Percentiles rank a stretch among this genome's conserved stretches.
These are phyloP conservation scores for Callionymus lyra DNA, from an alignment of 2,113 vertebrate species.

Conservation along the genomic window DNA sequence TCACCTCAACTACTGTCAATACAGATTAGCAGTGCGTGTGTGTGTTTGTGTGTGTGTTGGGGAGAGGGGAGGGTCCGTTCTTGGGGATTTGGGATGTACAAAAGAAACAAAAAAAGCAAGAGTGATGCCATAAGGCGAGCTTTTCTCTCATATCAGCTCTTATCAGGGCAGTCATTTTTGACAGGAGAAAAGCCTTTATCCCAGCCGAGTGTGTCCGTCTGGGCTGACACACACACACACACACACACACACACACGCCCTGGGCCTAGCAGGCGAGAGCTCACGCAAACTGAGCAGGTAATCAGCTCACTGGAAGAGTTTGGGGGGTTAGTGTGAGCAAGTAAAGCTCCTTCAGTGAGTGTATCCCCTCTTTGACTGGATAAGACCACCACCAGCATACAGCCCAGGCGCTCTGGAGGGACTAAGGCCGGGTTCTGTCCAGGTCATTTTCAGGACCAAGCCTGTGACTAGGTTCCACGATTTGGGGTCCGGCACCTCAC, in stretches of 20 bases:
- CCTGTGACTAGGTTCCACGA: conserved; percentile 26
- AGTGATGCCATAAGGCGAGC: conserved; percentile 49
- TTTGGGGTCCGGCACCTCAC: conserved; percentile 31
- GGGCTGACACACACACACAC: conserved; percentile 9
- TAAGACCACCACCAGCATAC: conserved; percentile 41
- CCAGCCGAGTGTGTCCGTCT: conserved; percentile 44
- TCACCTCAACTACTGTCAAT: conserved; percentile 25
- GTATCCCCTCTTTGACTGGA: conserved; percentile 48
- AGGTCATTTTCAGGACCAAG: conserved; percentile 21
- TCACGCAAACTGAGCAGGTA: conserved; percentile 58
- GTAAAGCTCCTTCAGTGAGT: conserved; percentile 37
- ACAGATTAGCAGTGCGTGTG: conserved; percentile 32
- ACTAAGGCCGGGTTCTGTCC: conserved; percentile 15
- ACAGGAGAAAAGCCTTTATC: conserved; percentile 58
- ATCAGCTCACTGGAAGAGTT: conserved; percentile 50
- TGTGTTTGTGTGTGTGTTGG: conserved; percentile 14
- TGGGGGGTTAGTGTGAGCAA: conserved; percentile 33
- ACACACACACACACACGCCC: conserved; percentile 15
- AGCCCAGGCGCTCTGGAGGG: conserved; percentile 41
- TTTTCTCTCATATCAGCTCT: conserved; percentile 55
- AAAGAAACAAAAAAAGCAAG: conserved; percentile 43
- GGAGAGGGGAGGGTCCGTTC: conserved; percentile 10
- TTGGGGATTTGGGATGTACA: conserved; percentile 48
- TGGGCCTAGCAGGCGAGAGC: conserved; percentile 5
- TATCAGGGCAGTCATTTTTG: conserved; percentile 54